These are phyloP conservation scores for Drosophila teissieri DNA, from an alignment of 1,140 invertebrate species.

Conservation along the genomic window DNA sequence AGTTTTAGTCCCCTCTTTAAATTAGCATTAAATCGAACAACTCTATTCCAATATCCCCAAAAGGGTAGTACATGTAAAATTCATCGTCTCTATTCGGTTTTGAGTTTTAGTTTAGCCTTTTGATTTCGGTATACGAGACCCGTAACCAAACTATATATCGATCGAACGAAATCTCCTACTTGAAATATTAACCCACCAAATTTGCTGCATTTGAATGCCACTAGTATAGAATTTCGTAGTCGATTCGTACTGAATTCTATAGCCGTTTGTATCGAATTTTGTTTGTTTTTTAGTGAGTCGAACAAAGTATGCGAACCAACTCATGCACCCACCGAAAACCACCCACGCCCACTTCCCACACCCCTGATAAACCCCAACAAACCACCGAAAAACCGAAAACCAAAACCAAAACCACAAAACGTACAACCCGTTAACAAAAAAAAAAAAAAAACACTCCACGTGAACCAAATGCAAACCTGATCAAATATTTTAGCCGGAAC, in stretches of 20 bases:
- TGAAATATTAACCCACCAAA: constrained; percentile 78
- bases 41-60: constrained; percentile 10
- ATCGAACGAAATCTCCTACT: constrained; percentile 49
- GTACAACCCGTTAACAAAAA: constrained; percentile 20
- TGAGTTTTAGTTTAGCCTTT: constrained; percentile 25
- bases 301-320: constrained; percentile 83
- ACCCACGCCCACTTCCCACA: constrained; percentile 15
- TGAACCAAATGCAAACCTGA: constrained; percentile 38
- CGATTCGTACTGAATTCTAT: constrained; percentile 71
- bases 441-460: constrained; percentile 30
- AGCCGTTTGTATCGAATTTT: constrained; percentile 83
- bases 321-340: constrained; percentile 60
- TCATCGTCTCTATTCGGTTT: constrained; percentile 10
- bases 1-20: constrained; percentile 8
- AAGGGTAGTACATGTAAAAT: not conserved
- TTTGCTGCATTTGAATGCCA: constrained; percentile 74
- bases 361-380: constrained; percentile 1
- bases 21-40: constrained; percentile 27
- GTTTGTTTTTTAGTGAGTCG: constrained; percentile 84
- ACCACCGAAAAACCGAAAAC: constrained; percentile 28
- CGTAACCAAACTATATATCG: constrained; percentile 39
- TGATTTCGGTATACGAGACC: constrained; percentile 31
- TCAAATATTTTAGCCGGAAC: constrained; percentile 44
- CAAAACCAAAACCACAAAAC: constrained; percentile 44
- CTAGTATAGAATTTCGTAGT: constrained; percentile 72